These are phyloP conservation scores for Avahi laniger DNA, from an alignment of 2,797 vertebrate genomes.

Conservation along the genomic window DNA sequence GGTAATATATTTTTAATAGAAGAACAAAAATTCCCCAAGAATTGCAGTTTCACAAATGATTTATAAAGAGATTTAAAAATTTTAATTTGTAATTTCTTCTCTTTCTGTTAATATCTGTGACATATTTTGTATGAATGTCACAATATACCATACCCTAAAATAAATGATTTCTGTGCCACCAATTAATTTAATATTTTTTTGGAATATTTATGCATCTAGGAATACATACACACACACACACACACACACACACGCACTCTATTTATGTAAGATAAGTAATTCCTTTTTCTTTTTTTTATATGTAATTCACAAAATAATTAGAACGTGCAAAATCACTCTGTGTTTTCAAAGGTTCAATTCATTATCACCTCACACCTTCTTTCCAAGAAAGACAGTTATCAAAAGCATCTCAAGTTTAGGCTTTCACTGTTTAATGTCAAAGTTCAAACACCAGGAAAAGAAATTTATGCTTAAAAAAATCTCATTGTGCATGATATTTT, in stretches of 20 bases:
- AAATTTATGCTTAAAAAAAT: constrained; percentile 75
- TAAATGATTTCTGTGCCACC: background rate
- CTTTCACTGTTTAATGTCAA: constrained; percentile 31
- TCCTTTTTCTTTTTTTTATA: background rate
- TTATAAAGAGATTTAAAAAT: constrained; percentile 27
- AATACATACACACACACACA: background rate
- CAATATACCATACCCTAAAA: background rate
- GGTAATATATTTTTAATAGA: background rate
- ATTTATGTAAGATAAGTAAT: background rate
- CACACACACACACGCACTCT: background rate
- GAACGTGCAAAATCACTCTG: constrained; percentile 25
- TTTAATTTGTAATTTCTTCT: constrained; percentile 30
- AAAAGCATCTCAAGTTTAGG: constrained; percentile 31
- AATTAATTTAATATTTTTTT: constrained; percentile 42
- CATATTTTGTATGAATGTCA: background rate
- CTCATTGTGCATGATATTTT: constrained; percentile 74
- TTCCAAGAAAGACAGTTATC: constrained; percentile 48
- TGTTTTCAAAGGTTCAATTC: constrained; percentile 48
- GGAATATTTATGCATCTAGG: background rate
- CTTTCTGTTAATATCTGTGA: background rate
- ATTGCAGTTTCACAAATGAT: constrained; percentile 31
- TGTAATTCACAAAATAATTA: constrained; percentile 4
- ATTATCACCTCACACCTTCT: constrained; percentile 16
- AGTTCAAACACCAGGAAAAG: constrained; percentile 66
- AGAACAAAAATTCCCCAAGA: background rate